phyloP scores from a whole-genome alignment of 2,113 vertebrate genomes.

The Leptosomus discolor region DNA sequence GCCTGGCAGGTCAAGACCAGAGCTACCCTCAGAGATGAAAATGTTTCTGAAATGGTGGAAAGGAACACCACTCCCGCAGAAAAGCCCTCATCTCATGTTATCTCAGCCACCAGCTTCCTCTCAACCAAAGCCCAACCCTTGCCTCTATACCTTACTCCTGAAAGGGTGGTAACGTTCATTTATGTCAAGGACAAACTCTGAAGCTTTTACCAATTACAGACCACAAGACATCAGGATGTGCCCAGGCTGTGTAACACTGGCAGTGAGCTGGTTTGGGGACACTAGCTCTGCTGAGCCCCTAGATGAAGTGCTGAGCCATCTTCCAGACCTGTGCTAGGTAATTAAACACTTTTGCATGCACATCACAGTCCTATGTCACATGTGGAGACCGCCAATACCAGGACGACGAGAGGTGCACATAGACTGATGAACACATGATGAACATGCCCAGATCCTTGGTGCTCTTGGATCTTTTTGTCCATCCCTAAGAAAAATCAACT shows the following conservation, averaged over 20 bases:
- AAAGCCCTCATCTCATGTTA: neutral
- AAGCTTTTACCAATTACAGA: neutral
- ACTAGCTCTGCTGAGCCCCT: neutral
- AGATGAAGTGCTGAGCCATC: neutral
- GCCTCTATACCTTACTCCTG: neutral
- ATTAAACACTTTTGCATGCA: neutral
- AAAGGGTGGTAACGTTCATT: neutral
- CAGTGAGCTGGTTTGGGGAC: neutral
- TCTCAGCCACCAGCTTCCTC: neutral
- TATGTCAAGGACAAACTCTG: neutral
- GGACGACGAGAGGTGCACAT: accelerated
- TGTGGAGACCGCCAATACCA: neutral
- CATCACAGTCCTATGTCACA: neutral
- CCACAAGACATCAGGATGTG: neutral
- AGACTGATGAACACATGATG: neutral
- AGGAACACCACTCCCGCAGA: neutral
- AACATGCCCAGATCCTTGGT: neutral
- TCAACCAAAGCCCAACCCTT: neutral
- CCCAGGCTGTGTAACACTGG: neutral
- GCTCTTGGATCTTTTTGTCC: neutral
- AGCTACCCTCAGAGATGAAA: neutral
- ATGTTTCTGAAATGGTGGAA: neutral
- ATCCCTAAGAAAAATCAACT: neutral
- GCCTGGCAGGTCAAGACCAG: neutral
- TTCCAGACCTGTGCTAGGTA: neutral